These are phyloP conservation scores for Uloborus plumipes DNA, from an alignment of 2,888 invertebrate genomes.

Conservation along the genomic window DNA sequence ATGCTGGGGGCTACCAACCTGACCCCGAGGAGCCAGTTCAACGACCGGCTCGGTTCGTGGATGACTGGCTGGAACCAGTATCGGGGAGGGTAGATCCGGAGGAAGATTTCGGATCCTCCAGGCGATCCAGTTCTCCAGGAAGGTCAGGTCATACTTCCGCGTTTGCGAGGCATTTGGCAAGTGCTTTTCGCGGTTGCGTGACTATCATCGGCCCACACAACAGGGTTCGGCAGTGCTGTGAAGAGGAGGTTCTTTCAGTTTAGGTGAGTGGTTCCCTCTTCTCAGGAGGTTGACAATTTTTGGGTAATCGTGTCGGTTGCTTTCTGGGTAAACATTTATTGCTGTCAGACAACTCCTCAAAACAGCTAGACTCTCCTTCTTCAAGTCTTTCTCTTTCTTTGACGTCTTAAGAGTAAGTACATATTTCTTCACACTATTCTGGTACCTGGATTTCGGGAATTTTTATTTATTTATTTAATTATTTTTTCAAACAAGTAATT, in stretches of 20 bases:
- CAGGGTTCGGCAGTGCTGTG: slow-evolving; percentile 3
- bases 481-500: no score
- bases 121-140: slow-evolving; percentile 52
- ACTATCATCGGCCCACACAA: slow-evolving; percentile 49
- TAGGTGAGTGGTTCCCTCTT: slow-evolving; percentile 42
- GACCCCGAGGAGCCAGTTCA: slow-evolving; percentile 50
- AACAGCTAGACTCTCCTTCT: no score
- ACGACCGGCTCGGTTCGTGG: slow-evolving; percentile 57
- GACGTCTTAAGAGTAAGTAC: no score
- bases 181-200: slow-evolving; percentile 26
- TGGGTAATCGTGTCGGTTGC: slow-evolving; percentile 5
- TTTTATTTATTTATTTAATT: no score
- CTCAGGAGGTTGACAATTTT: neutral
- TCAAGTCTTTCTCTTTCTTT: no score
- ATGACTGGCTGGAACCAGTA: slow-evolving; percentile 18
- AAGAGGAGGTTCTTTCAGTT: slow-evolving; percentile 16
- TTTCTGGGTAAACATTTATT: slow-evolving; percentile 5
- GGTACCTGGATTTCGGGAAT: no score
- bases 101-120: slow-evolving; percentile 30
- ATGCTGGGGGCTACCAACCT: slow-evolving; percentile 37
- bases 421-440: no score
- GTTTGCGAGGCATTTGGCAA: slow-evolving; percentile 37
- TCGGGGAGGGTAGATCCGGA: slow-evolving; percentile 15
- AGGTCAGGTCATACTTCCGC: slow-evolving; percentile 65
- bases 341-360: no score